Percentiles rank a stretch among this genome's conserved stretches.
Evolutionary conservation across 2,888 invertebrate genomes (phyloP).

Genomic region (Mythimna loreyi): DNA sequence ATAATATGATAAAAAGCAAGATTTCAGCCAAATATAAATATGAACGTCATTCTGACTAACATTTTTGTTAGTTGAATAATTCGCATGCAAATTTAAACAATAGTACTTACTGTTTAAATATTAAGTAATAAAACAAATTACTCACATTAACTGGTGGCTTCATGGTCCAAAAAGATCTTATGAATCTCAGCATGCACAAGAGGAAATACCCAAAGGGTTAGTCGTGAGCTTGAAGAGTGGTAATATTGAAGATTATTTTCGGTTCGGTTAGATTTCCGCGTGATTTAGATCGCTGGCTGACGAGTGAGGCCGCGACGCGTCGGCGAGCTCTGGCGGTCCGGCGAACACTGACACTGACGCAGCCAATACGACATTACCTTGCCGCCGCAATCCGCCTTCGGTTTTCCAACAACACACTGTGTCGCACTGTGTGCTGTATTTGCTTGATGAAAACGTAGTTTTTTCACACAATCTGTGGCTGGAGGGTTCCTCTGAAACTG

Average conservation of each 20-base stretch:
- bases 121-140: constrained; percentile 55
- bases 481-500: constrained; percentile 4
- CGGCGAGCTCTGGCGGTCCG: constrained; percentile 73
- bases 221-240: constrained; percentile 20
- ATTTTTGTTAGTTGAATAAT: constrained; percentile 8
- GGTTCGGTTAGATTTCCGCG: constrained; percentile 60
- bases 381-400: constrained; percentile 48
- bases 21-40: neutral
- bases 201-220: constrained; percentile 14
- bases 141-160: constrained; percentile 87
- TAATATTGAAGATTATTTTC: constrained; percentile 42
- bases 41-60: no score
- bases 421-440: constrained; percentile 17
- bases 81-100: constrained; percentile 8
- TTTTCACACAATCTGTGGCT: neutral
- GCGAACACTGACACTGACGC: constrained; percentile 85
- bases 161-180: constrained; percentile 84
- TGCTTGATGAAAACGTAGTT: constrained; percentile 12
- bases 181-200: constrained; percentile 80
- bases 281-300: constrained; percentile 69
- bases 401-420: constrained; percentile 60
- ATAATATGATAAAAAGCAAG: neutral
- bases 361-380: constrained; percentile 63
- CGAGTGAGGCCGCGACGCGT: constrained; percentile 81
- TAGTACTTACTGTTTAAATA: neutral